Evolutionary conservation across 2,113 vertebrate species (phyloP).

Genomic region (Corynorhinus townsendii): DNA sequence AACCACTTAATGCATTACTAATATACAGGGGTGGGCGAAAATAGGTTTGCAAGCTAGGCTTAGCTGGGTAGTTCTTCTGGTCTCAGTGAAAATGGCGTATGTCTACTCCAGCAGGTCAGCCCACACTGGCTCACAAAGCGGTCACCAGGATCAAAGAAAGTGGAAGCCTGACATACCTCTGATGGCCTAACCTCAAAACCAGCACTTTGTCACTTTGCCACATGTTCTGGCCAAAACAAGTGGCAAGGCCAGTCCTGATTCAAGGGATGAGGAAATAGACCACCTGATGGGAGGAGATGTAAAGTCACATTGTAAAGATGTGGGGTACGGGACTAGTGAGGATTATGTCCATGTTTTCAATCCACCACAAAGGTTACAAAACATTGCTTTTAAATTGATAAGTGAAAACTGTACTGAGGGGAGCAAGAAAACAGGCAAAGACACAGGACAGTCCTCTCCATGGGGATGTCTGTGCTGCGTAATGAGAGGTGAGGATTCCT

Average conservation of each 20-base stretch:
- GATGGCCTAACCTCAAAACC: neutral
- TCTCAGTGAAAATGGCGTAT: neutral
- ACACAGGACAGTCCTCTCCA: neutral
- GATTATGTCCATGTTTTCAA: neutral
- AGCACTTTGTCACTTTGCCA: neutral
- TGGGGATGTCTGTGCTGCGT: neutral
- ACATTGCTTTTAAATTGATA: neutral
- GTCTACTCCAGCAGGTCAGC: neutral
- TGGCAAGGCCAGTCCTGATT: neutral
- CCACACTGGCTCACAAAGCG: neutral
- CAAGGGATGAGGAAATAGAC: neutral
- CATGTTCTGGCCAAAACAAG: neutral
- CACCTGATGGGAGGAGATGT: neutral
- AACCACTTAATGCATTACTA: neutral
- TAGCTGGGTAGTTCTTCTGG: neutral
- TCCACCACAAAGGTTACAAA: neutral
- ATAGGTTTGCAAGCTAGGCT: neutral
- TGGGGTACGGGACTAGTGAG: neutral
- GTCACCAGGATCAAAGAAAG: neutral
- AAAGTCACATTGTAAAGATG: neutral
- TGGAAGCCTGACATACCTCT: neutral
- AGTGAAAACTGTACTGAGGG: neutral
- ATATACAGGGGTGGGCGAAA: neutral
- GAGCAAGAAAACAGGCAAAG: neutral
- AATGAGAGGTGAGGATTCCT: neutral